Evolutionary conservation across 2,113 vertebrate genomes (phyloP), one percentile per base, ranked within the genome.

Genomic region (Siniperca knerii): DNA sequence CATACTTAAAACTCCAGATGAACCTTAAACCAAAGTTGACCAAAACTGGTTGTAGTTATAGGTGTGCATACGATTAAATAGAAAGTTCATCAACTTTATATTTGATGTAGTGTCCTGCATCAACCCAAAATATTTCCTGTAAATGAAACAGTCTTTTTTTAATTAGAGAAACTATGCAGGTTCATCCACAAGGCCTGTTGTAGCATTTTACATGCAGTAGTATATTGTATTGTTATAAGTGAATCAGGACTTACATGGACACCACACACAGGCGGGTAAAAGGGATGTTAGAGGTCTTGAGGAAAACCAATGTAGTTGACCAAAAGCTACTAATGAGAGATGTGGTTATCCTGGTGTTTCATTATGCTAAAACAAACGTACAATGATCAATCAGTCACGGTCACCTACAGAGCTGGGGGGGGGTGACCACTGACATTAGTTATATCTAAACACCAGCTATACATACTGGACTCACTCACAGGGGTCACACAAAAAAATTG

Each of bases 11-110:
- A 77, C 52, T 57, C 64, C 58, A 55, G 23, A 65, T 83, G 75
- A 87, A 84, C 57, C 61, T 57, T 55, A 67, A 75, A 55, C 50
- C 62, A 54, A 69, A 85, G 64, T 75, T 83, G 73, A 74, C 52
- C 64, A 74, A 69, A 58, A 74, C 7, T 8, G 29, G 65, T 74
- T 79, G 1, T 35, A 6, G 20, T 68, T 71, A 21, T n/a, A 44
- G 48, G 23, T 85, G 54, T 37, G 29, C 44, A n/a, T 21, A 64
- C 16, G 8, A 42, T 60, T 42, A 65, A 68, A 46, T 35, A n/a
- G 33, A 65, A 55, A 50, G 13, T 55, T 2, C 16, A 25, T 33
- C 6, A 29, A 25, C 7, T 60, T 86, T 61, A 37, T 75, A 61
- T 77, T 52, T 73, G 12, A 57, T 21, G 11, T 21, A 25, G 6